A percentile compares a stretch with the other conserved stretches of the same genome.
phyloP scores from a whole-genome alignment of 2,113 vertebrate genomes.

The Nibea coibor region DNA sequence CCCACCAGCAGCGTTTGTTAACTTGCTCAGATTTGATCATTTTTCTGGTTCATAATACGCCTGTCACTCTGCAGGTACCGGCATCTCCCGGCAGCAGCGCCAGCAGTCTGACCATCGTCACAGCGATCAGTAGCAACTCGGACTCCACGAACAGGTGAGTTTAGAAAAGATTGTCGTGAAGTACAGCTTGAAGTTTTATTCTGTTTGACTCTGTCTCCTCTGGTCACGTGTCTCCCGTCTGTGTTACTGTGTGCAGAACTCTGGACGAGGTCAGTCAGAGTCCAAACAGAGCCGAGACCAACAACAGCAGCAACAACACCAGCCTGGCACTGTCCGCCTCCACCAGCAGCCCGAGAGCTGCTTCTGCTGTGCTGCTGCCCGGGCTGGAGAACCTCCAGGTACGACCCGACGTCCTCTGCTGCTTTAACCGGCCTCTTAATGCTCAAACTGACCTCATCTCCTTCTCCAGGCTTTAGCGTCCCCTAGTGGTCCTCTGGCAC shows the following conservation, averaged over 20 bases:
- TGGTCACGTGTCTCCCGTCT: constrained; percentile 11
- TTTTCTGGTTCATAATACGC: too few relatives aligned
- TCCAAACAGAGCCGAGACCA: constrained; percentile 85
- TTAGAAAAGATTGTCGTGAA: neutral
- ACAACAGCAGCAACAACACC: constrained; percentile 73
- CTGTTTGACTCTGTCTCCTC: neutral
- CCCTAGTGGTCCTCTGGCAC: constrained; percentile 82
- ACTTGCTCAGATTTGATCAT: too few relatives aligned
- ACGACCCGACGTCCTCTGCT: neutral
- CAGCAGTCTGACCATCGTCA: constrained; percentile 93
- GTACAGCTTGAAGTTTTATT: too few relatives aligned
- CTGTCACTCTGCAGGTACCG: constrained; percentile 82
- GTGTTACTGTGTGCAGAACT: constrained; percentile 79
- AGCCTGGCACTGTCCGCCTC: constrained; percentile 81
- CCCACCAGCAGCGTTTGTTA: too few relatives aligned
- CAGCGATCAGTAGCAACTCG: constrained; percentile 89
- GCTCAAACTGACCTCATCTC: neutral
- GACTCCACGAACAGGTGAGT: constrained; percentile 89
- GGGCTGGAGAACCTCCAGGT: constrained; percentile 91
- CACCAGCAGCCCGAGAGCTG: constrained; percentile 86
- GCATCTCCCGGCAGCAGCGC: constrained; percentile 91
- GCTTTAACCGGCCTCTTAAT: neutral
- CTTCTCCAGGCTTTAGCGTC: constrained; percentile 78
- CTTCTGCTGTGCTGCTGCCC: constrained; percentile 87
- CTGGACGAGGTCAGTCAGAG: constrained; percentile 91